Evolutionary conservation across 2,113 vertebrate genomes (phyloP).

Genomic region (Carettochelys insculpta): DNA sequence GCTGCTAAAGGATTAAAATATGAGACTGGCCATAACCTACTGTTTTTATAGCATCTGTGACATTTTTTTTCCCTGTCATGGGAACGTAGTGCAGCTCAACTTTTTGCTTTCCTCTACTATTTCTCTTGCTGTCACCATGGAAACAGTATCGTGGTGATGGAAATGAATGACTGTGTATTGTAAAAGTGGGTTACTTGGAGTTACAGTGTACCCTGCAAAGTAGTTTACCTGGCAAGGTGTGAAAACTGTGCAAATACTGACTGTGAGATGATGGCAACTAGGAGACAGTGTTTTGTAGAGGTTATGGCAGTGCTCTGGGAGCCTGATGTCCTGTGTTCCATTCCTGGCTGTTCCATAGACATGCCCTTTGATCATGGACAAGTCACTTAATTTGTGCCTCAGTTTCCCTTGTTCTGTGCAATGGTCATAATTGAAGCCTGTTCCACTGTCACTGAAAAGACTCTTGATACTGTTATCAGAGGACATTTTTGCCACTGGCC

Average conservation of each 20-base stretch:
- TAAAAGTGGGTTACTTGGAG: not conserved
- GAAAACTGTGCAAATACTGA: not conserved
- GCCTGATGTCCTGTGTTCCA: accelerated
- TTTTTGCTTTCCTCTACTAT: not conserved
- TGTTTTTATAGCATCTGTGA: not conserved
- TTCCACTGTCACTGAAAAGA: not conserved
- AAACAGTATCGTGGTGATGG: not conserved
- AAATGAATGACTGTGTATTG: not conserved
- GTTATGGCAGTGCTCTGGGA: accelerated
- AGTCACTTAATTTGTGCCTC: not conserved
- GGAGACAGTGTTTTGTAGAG: not conserved
- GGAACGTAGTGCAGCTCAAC: not conserved
- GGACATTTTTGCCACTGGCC: not conserved
- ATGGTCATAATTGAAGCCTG: not conserved
- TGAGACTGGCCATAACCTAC: not conserved
- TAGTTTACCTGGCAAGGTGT: not conserved
- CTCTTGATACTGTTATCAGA: not conserved
- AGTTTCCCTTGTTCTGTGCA: not conserved
- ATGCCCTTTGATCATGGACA: not conserved
- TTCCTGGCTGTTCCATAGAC: not conserved
- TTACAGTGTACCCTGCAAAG: accelerated
- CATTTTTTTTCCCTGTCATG: not conserved
- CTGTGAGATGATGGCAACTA: not conserved
- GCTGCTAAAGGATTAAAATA: not conserved
- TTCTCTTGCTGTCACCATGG: not conserved